Percentiles rank a stretch among this genome's conserved stretches.
Evolutionary conservation across 2,797 vertebrate species (phyloP).

Genomic region (Platalea minor): DNA sequence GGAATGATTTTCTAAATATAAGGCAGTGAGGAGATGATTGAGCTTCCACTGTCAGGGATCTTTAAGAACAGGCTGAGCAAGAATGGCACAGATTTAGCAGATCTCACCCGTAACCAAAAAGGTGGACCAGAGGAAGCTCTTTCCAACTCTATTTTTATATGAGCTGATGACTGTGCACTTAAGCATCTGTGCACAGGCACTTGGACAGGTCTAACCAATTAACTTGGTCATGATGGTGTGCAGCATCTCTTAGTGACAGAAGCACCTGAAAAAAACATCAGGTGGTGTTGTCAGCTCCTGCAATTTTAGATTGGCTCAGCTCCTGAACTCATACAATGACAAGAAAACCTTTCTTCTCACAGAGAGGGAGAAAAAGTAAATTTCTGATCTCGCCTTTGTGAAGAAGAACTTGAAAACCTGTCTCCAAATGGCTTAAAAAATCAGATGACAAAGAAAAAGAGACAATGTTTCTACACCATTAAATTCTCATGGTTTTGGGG

Average conservation of each 20-base stretch:
- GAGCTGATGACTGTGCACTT: constrained; percentile 13
- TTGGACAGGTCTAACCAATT: constrained; percentile 55
- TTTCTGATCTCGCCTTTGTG: not conserved
- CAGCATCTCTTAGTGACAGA: constrained; percentile 31
- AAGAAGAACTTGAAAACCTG: constrained; percentile 29
- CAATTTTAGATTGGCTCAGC: constrained; percentile 33
- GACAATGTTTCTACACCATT: constrained; percentile 53
- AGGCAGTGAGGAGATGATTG: not conserved
- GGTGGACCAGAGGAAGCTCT: not conserved
- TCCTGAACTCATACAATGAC: not conserved
- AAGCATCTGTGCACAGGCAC: not conserved
- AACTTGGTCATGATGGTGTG: constrained; percentile 33
- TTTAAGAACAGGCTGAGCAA: not conserved
- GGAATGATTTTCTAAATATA: constrained; percentile 35
- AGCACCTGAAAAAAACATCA: constrained; percentile 42
- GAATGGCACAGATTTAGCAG: not conserved
- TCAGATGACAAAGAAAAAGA: constrained; percentile 38
- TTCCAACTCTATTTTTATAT: constrained; percentile 18
- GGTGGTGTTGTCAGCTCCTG: constrained; percentile 21
- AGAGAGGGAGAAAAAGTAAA: not conserved
- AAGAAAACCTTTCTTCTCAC: constrained; percentile 21
- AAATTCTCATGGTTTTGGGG: constrained; percentile 3
- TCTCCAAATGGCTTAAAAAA: constrained; percentile 37
- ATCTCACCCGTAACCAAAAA: not conserved
- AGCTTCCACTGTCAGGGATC: not conserved